phyloP scores from a whole-genome alignment of 2,888 invertebrate species.

The Monoplex corrugatus region DNA sequence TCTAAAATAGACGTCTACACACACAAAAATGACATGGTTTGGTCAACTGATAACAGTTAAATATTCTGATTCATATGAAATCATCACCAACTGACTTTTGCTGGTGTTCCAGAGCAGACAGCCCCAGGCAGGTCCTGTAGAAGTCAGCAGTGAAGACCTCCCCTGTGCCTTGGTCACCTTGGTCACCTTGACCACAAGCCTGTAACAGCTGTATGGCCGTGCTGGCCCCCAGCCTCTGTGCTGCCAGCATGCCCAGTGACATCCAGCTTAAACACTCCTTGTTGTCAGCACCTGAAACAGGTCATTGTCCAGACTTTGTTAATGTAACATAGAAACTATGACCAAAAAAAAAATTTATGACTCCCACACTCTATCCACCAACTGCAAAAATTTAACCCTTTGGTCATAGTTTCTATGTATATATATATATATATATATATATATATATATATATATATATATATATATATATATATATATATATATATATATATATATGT shows the following conservation, averaged over 20 bases:
- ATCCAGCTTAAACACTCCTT: slow-evolving; percentile 63
- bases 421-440: background rate
- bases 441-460: slow-evolving; percentile 1
- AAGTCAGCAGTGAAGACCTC: slow-evolving; percentile 57
- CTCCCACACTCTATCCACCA: too few species aligned
- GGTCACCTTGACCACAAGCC: slow-evolving; percentile 46
- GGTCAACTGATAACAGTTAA: too few species aligned
- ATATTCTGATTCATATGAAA: too few species aligned
- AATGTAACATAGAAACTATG: too few species aligned
- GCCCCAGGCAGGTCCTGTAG: slow-evolving; percentile 64
- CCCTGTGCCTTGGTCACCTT: background rate
- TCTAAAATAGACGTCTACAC: too few species aligned
- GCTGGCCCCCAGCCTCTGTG: slow-evolving; percentile 64
- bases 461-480: background rate
- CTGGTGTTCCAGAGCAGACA: slow-evolving; percentile 63
- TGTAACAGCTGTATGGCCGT: slow-evolving; percentile 63
- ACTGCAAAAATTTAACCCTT: too few species aligned
- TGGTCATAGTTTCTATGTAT: background rate
- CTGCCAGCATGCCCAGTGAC: slow-evolving; percentile 64
- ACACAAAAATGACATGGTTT: too few species aligned
- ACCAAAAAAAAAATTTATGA: too few species aligned
- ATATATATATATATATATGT: background rate
- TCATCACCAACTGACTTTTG: slow-evolving; percentile 63
- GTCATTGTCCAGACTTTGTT: too few species aligned
- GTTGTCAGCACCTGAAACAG: slow-evolving; percentile 53